A percentile compares a stretch with the other conserved stretches of the same genome.
These are phyloP conservation scores for Eulemur mongoz DNA, from an alignment of 2,797 vertebrate species.

Conservation along the genomic window DNA sequence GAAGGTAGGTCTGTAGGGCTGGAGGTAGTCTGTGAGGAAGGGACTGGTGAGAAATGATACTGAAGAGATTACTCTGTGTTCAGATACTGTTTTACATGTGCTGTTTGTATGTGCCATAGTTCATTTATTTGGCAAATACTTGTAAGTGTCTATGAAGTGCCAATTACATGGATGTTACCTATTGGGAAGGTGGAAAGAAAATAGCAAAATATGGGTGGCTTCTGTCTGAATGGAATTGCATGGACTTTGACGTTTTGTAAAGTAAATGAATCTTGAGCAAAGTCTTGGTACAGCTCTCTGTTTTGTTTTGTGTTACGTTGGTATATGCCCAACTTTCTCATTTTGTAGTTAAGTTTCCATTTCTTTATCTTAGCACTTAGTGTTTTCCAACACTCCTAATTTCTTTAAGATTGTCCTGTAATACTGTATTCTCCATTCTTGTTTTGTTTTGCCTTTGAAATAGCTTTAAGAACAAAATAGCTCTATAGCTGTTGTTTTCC, in stretches of 20 bases:
- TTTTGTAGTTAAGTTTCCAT: neutral
- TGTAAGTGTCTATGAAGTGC: neutral
- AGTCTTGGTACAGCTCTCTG: neutral
- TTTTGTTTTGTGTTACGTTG: neutral
- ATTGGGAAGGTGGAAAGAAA: neutral
- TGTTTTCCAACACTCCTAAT: neutral
- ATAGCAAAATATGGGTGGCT: neutral
- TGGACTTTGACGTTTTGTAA: neutral
- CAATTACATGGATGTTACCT: neutral
- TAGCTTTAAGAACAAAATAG: neutral
- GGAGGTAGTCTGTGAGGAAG: neutral
- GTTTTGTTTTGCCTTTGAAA: slow-evolving; percentile 26
- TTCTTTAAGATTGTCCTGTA: neutral
- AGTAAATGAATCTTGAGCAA: neutral
- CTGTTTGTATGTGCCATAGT: neutral
- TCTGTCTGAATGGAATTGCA: neutral
- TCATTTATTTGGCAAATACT: neutral
- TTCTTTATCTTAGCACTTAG: neutral
- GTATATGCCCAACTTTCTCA: neutral
- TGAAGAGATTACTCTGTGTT: neutral
- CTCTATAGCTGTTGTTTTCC: neutral
- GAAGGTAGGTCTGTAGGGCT: neutral
- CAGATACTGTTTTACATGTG: neutral
- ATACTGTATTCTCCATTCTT: neutral
- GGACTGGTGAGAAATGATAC: neutral